Conservation (phyloP, 2,113 vertebrate genomes). For the Dromiciops gliroides region DNA sequence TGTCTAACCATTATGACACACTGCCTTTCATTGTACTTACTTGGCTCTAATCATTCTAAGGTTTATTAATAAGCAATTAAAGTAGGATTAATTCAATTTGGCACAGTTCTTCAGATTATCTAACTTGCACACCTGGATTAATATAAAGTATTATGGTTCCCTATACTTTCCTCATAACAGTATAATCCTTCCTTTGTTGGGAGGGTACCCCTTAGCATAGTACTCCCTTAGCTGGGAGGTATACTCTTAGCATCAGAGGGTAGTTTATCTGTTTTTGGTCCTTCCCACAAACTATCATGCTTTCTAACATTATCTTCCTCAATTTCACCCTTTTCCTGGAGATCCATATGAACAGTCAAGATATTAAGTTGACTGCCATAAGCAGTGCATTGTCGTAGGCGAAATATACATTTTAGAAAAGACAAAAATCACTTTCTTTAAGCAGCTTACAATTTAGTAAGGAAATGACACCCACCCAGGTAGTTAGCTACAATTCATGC, state of each 20-base stretch:
- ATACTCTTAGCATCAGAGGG: neutral
- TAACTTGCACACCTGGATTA: neutral
- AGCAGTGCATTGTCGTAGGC: neutral
- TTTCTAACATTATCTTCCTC: neutral
- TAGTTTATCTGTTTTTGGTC: neutral
- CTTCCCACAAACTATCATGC: neutral
- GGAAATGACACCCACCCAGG: neutral
- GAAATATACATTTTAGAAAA: neutral
- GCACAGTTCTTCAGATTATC: neutral
- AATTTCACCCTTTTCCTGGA: neutral
- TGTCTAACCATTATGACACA: neutral
- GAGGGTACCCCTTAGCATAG: neutral
- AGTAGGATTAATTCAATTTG: neutral
- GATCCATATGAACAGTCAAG: neutral
- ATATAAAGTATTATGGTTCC: neutral
- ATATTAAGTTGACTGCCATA: neutral
- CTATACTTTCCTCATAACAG: neutral
- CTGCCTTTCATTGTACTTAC: neutral
- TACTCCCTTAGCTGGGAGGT: neutral
- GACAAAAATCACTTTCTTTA: neutral
- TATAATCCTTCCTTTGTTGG: neutral
- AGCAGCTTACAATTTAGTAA: neutral
- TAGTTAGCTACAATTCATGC: neutral
- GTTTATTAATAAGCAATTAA: conserved; percentile 19
- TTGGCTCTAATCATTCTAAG: conserved; percentile 3